A percentile compares a stretch with the other conserved stretches of the same genome.
Evolutionary conservation across 2,888 invertebrate genomes (phyloP).

Genomic region (Schizaphis graminum): DNA sequence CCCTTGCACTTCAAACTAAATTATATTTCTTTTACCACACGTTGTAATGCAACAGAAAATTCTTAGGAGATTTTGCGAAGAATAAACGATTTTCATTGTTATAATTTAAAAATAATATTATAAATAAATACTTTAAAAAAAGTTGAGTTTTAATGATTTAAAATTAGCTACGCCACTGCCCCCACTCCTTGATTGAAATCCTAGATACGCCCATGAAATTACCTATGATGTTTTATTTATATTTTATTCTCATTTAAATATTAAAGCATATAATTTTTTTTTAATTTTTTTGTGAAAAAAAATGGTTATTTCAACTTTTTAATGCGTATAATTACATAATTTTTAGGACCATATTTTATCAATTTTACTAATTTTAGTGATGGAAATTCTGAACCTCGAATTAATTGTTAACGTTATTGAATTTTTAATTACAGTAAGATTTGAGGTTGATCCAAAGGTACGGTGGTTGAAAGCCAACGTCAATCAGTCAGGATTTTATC

Average conservation of each 20-base stretch:
- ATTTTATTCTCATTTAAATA: background rate
- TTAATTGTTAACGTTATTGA: background rate
- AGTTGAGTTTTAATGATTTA: no score
- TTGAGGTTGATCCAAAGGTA: constrained; percentile 76
- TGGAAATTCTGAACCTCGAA: background rate
- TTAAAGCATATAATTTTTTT: background rate
- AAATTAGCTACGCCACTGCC: no score
- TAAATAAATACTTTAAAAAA: no score
- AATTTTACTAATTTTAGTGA: background rate
- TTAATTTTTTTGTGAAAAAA: background rate
- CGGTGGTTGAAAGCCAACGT: constrained; percentile 89
- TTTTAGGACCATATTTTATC: background rate
- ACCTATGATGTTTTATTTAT: background rate
- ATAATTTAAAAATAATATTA: no score
- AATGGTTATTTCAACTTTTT: background rate
- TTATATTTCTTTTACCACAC: no score
- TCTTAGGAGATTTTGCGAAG: no score
- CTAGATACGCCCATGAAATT: no score
- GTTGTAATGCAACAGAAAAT: no score
- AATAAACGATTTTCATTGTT: no score
- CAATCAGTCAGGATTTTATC: constrained; percentile 86
- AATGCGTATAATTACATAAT: background rate
- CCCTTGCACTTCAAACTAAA: no score
- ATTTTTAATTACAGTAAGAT: constrained; percentile 72
- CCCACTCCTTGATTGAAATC: no score